Evolutionary conservation across 1,140 invertebrate genomes (phyloP), one percentile per base, ranked within the genome.

Genomic region (Dreissena rostriformis): DNA sequence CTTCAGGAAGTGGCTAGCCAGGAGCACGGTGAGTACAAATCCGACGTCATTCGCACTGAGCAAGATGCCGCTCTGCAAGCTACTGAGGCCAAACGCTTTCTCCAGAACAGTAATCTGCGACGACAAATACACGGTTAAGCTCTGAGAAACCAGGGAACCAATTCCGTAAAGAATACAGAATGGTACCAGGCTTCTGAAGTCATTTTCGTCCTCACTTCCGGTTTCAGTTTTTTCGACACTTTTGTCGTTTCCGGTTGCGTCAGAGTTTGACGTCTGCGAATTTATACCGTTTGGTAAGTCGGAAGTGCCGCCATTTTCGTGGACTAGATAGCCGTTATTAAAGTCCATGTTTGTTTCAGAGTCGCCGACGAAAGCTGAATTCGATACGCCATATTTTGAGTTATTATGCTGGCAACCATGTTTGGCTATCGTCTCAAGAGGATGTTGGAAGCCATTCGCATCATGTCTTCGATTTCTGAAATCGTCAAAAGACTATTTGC

Each of bases 1-100:
- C 68, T 79, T 57, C 29, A 72, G n/a, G 53, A 88, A 87, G 68
- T 89, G 83, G 49, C 87, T 86, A 19, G 85, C 82, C 39, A 87
- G 55, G 1, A 87, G 61, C 19, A 88, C 87, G 28, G 84, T 82
- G 0, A 72, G 22, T 51, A 80, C 70, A 53, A 85, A 85, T 15
- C 83, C 83, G 29, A 85, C 49, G 28, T 85, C 83, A 75, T 85
- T 85, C 24, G 77, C 71, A 63, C 83, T 85, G 10, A 85, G 39
- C 26, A 85, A 63, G 4, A 85, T 17, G 29, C 83, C 83, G 79
- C 83, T 85, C 68, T 80, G 49, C 0, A 61, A 28, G 17, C 83
- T 85, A 51, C 68, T 79, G 12, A 85, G 77, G 19, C 76, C 76
- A 26, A 80, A 85, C 0, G 70, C 63, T 24, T 29, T 29, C 29